These are phyloP conservation scores for Myotis davidii DNA, from an alignment of 2,113 vertebrate genomes.

Conservation along the genomic window DNA sequence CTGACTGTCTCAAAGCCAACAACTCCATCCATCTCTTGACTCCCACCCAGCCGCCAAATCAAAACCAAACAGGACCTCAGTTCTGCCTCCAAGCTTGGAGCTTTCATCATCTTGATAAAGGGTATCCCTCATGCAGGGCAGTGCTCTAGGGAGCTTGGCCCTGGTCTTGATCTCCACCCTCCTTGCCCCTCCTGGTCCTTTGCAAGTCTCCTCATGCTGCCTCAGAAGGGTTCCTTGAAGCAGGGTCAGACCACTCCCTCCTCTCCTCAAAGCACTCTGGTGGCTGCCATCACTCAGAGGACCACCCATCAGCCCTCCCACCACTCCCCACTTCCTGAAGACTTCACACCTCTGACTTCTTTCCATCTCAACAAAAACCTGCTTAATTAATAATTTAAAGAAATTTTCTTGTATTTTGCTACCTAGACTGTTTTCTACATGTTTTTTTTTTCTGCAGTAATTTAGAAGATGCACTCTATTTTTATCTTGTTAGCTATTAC, in stretches of 20 bases:
- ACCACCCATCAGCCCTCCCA: accelerated
- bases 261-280: neutral
- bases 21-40: neutral
- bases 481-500: neutral
- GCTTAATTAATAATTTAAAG: neutral
- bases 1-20: neutral
- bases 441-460: neutral
- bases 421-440: neutral
- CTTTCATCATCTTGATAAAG: neutral
- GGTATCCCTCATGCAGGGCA: neutral
- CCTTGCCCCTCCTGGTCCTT: neutral
- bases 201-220: neutral
- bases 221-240: neutral
- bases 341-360: too few species aligned
- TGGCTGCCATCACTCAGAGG: neutral
- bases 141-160: neutral
- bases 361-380: neutral
- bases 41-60: neutral
- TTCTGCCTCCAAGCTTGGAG: neutral
- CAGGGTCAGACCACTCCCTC: too few species aligned
- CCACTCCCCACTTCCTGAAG: too few species aligned
- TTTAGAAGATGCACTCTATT: neutral
- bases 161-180: neutral
- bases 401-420: neutral
- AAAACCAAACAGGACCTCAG: neutral